Evolutionary conservation across 2,113 vertebrate species (phyloP), one percentile per base, ranked within the genome.

Genomic region (Enhydra lutris): DNA sequence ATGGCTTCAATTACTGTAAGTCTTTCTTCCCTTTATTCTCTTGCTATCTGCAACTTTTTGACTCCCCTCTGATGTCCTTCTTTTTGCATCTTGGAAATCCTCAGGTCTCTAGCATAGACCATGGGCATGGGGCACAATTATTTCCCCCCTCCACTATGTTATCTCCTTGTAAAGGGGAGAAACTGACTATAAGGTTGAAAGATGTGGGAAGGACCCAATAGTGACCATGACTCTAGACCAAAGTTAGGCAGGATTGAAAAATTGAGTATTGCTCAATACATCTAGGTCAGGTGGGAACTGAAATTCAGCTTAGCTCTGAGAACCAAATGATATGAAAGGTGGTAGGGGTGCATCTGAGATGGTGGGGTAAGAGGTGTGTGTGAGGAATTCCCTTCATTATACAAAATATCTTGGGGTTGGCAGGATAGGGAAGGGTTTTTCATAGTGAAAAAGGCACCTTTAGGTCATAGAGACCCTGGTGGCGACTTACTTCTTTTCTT

Each of bases 271-370:
- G 15, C 4, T 13, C 61, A 81, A 18, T 7, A 87, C 21, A 20
- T 59, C 20, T 55, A 7, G 17, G 7, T 10, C 2, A n/a, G 11
- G 3, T n/a, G 4, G 15, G 3, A 87, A 67, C 20, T n/a, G 26
- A 91, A 80, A 61, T 65, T 47, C 29, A n/a, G 4, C 57, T 12
- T 34, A 26, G 3, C 12, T 76, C 2, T 89, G n/a, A 63, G 15
- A 94, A 45, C 5, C 15, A 84, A 73, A 34, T 52, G 11, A 15
- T 59, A 10, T 0, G 3, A 1, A 55, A 85, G 2, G 1, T 20
- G 39, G 13, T 13, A 45, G 34, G 6, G 13, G 7, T 61, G 11
- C 14, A 67, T 1, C 6, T 8, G n/a, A 3, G 6, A 2, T 39
- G 45, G 13, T 3, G 0, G 21, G 6, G 12, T 59, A 55, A 79